phyloP scores from a whole-genome alignment of 2,888 invertebrate species.

The Phorcus lineatus region DNA sequence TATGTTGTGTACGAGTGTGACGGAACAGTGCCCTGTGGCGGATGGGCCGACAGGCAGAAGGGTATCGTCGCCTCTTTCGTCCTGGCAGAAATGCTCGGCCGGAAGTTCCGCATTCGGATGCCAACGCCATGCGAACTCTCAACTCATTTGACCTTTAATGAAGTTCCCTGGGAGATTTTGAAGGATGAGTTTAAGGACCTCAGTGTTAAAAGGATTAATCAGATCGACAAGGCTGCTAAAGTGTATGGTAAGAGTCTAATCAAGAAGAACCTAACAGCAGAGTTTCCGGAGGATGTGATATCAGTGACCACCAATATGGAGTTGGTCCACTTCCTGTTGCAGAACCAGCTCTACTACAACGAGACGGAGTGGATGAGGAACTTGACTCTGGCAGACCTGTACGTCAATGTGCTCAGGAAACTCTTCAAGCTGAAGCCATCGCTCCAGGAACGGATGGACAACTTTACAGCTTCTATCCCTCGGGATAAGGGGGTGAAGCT shows the following conservation, averaged over 20 bases:
- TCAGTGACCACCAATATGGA: conserved; percentile 32
- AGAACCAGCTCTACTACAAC: conserved; percentile 12
- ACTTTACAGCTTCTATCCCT: background rate
- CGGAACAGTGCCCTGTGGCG: conserved; percentile 30
- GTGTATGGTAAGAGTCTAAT: background rate
- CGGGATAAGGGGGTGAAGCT: conserved; percentile 22
- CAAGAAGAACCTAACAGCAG: background rate
- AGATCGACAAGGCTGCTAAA: conserved; percentile 14
- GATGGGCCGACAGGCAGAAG: conserved; percentile 43
- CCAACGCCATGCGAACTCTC: conserved; percentile 36
- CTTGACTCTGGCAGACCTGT: background rate
- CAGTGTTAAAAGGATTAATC: background rate
- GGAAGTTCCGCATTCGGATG: conserved; percentile 38
- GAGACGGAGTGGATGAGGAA: background rate
- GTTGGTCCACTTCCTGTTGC: conserved; percentile 20
- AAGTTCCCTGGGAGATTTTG: conserved; percentile 22
- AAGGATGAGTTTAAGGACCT: background rate
- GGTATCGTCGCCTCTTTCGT: conserved; percentile 40
- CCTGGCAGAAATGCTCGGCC: conserved; percentile 32
- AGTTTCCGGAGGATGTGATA: conserved; percentile 8
- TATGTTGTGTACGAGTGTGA: conserved; percentile 2
- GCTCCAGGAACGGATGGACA: background rate
- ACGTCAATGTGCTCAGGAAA: background rate
- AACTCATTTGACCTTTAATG: conserved; percentile 16
- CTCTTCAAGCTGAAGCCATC: conserved; percentile 10